Base-by-base conservation (phyloP, 53 echinoderm and acorn worm genomes). In the Pentamera pediparva region DNA sequence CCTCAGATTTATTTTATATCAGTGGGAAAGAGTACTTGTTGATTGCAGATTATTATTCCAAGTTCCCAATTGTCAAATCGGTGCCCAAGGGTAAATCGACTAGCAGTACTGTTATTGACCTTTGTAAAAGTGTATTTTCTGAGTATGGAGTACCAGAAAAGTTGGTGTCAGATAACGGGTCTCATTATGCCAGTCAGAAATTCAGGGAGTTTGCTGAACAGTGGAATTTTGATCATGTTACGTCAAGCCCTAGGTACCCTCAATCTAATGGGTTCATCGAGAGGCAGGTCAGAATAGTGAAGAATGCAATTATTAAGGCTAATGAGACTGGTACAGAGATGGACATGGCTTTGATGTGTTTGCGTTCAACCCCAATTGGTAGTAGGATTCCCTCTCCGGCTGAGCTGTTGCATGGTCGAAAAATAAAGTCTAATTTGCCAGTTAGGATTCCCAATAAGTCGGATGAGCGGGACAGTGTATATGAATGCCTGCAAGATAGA, bases 201-300 rank as follows among this genome's bases (percentile, higher is more conserved):
- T 87, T 80, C 81, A 65, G 62, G 51, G 36, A 63, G 26, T 91
- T 91, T 61, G 84, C 81, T n/a, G 57, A 50, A 0, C 38, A 67
- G 12, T 92, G 87, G 92, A 50, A 75, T 22, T 78, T 92, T 30
- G 32, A 32, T 35, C 92, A 92, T 65, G 70, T 82, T 4, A 87
- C 92, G 9, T 87, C 82, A 1, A 80, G 76, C 11, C 87, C 84
- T 12, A 61, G 76, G 30, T 92, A 80, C 28, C 85, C 87, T 6
- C 79, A 82, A 40, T 85, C 79, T 13, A 88, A 92, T 21, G 82
- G 82, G 2, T 85, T 85, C 50, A 63, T 79, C 48, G 85, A 88
- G 59, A 41, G 85, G 32, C 52, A 61, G 11, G 82, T 90, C 26
- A 82, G 83, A 50, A 83, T 80, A 37, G 57, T 90, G 11, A 90